phyloP scores from a whole-genome alignment of 2,113 vertebrate species.

The Mobula birostris region DNA sequence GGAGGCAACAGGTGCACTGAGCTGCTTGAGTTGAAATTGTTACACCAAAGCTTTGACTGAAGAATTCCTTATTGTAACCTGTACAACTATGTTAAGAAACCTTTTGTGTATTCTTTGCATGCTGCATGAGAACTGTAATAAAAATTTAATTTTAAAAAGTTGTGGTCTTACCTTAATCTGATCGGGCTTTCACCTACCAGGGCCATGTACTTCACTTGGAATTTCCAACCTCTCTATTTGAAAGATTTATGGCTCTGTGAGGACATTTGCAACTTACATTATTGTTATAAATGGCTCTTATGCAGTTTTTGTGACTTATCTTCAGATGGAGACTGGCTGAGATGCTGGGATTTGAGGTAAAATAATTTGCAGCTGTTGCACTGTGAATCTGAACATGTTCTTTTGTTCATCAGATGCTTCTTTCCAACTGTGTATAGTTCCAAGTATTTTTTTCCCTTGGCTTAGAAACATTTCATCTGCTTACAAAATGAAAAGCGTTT shows the following conservation, averaged over 20 bases:
- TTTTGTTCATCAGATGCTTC: background rate
- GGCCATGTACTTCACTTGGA: background rate
- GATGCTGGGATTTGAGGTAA: background rate
- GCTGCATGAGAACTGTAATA: conserved; percentile 1
- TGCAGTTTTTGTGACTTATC: conserved; percentile 28
- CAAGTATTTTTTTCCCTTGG: background rate
- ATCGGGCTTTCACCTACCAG: background rate
- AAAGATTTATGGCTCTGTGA: conserved; percentile 28
- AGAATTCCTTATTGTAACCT: background rate
- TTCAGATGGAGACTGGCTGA: conserved; percentile 9
- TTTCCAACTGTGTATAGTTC: background rate
- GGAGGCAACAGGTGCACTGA: too few species aligned
- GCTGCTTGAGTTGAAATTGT: background rate
- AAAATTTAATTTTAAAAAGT: background rate
- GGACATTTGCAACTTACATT: conserved; percentile 12
- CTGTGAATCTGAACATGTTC: background rate
- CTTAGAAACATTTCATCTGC: background rate
- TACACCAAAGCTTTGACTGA: background rate
- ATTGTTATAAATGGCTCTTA: conserved; percentile 23
- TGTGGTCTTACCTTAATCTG: conserved; percentile 13
- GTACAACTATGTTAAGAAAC: background rate
- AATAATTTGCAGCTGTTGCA: background rate
- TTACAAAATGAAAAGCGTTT: background rate
- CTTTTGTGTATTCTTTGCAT: background rate
- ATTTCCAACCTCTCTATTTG: background rate